phyloP scores from a whole-genome alignment of 2,888 invertebrate genomes.

The Nasonovia ribisnigri region DNA sequence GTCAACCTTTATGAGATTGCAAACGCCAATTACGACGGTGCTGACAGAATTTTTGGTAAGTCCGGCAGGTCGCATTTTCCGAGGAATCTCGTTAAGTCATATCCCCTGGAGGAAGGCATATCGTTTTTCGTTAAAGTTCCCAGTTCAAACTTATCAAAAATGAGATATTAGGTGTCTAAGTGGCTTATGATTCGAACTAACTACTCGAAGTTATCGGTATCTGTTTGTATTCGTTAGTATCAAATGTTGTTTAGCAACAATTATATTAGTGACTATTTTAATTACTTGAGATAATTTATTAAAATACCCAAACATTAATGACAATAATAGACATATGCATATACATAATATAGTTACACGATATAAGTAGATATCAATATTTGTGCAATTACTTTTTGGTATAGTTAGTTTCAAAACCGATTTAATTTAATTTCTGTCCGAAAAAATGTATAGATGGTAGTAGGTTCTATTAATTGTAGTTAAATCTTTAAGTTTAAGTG shows the following conservation, averaged over 20 bases:
- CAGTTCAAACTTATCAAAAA: neutral
- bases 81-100: neutral
- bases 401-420: no score
- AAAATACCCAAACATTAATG: neutral
- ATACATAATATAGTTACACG: neutral
- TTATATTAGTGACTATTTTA: neutral
- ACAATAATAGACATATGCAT: neutral
- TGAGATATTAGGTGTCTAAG: neutral
- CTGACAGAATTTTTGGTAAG: conserved; percentile 55
- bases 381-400: neutral
- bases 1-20: conserved; percentile 37
- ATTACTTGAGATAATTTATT: neutral
- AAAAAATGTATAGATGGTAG: no score
- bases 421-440: no score
- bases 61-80: neutral
- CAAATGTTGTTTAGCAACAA: neutral
- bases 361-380: neutral
- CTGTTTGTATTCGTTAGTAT: neutral
- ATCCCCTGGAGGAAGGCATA: neutral
- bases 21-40: conserved; percentile 32
- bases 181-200: neutral
- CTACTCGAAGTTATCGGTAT: neutral
- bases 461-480: no score
- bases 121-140: neutral
- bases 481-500: no score